Percentiles rank a stretch among this genome's conserved stretches.
These are phyloP conservation scores for Sisor rabdophorus DNA, from an alignment of 2,113 vertebrate genomes.

Conservation along the genomic window DNA sequence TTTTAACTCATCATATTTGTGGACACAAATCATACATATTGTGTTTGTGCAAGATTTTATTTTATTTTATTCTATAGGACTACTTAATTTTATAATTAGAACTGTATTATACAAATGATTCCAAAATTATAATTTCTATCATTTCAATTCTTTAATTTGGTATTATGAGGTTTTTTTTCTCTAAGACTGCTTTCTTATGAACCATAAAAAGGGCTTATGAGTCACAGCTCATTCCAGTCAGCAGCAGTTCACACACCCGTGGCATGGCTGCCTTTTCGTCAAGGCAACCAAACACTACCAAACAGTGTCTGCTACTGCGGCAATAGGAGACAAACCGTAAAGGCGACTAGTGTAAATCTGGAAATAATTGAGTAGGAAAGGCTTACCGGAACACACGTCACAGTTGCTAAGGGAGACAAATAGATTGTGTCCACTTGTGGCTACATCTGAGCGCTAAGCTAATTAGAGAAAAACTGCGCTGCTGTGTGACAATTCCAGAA, in stretches of 20 bases:
- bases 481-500: neutral
- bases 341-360: slow-evolving; percentile 2
- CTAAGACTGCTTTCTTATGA: slow-evolving; percentile 27
- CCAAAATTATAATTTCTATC: neutral
- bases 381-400: slow-evolving; percentile 8
- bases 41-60: neutral
- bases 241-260: slow-evolving; percentile 43
- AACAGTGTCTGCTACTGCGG: slow-evolving; percentile 49
- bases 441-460: slow-evolving; percentile 6
- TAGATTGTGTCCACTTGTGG: neutral
- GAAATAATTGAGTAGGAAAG: slow-evolving; percentile 1
- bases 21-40: neutral
- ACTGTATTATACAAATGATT: neutral
- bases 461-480: slow-evolving; percentile 1
- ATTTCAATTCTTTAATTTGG: neutral
- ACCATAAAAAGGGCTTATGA: slow-evolving; percentile 53
- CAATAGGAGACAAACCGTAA: slow-evolving; percentile 29
- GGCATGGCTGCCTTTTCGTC: slow-evolving; percentile 47
- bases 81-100: neutral
- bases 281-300: slow-evolving; percentile 65
- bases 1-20: neutral
- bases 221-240: slow-evolving; percentile 56
- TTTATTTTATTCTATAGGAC: neutral
- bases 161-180: slow-evolving; percentile 14
- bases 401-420: slow-evolving; percentile 27